Evolutionary conservation across 2,113 vertebrate genomes (phyloP).

Genomic region (Paradoxurus hermaphroditus): DNA sequence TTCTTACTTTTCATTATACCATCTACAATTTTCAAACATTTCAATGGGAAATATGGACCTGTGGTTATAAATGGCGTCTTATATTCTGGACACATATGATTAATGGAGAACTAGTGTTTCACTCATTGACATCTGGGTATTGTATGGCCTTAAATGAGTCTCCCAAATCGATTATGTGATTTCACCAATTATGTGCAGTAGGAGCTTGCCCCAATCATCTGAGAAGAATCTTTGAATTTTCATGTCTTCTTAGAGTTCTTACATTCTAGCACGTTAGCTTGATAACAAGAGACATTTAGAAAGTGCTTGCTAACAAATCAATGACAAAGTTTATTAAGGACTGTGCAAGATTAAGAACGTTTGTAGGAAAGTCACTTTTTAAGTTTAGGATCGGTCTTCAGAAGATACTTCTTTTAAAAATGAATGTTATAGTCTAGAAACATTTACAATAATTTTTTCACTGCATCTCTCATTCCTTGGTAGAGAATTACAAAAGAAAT

Average conservation of each 20-base stretch:
- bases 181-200: not conserved
- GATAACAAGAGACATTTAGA: not conserved
- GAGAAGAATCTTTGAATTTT: not conserved
- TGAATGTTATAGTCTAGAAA: not conserved
- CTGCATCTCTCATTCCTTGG: not conserved
- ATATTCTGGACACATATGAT: not conserved
- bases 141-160: not conserved
- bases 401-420: not conserved
- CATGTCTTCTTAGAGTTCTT: not conserved
- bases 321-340: not conserved
- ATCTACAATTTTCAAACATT: not conserved
- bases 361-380: not conserved
- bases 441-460: not conserved
- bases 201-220: not conserved
- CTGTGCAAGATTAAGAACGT: not conserved
- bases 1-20: not conserved
- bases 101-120: not conserved
- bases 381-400: not conserved
- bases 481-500: constrained; percentile 6
- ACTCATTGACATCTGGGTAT: not conserved
- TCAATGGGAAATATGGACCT: not conserved
- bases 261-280: not conserved
- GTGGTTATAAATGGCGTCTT: not conserved
- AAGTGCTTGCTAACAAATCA: not conserved
- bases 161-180: not conserved